Base-by-base conservation (phyloP, 53 echinoderm and acorn worm species). In the Arbacia lixula region DNA sequence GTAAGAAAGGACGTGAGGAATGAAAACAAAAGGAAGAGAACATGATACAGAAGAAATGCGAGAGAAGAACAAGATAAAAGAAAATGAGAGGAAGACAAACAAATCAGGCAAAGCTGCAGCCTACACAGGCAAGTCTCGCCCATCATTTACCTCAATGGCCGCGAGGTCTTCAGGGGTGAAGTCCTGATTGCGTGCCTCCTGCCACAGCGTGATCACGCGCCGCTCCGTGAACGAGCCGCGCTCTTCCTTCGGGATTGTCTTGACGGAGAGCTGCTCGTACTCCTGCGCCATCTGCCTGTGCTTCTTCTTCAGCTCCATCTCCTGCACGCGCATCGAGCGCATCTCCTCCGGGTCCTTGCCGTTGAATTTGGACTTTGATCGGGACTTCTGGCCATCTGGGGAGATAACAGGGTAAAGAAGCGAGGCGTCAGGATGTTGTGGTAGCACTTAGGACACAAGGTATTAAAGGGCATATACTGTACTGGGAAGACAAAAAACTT, bases 271-370 rank as follows among this genome's bases (percentile, higher is more conserved):
- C 5, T 82, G 83, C 85, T 98, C 89, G 72, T 85, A 98, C 39
- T 98, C 81, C 46, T 74, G 84, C 55, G 76, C 85, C 37, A 98
- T 37, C 41, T 90, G 88, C 4, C 92, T 72, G 53, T 98, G 98
- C 54, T 92, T 86, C 28, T 94, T 68, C 66, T 98, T 98, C 86
- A 98, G 81, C 34, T 98, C 98, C 22, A 98, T 73, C 67, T 98
- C 94, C 65, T 69, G 73, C 43, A 82, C 79, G 53, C 92, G 78
- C 32, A 80, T 66, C 8, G 88, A 78, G 33, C 79, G 66, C 2
- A 89, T 12, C 43, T 84, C 85, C 40, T 89, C 79, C 0, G 79
- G 79, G 4, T 38, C 24, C 19, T 60, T 57, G 60, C 8, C 19
- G 58, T 39, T 60, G 29, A 57, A 60, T 20, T 40, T 35, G 17